Conservation (phyloP, 2,888 invertebrate species). For the Polydrusus cervinus region DNA sequence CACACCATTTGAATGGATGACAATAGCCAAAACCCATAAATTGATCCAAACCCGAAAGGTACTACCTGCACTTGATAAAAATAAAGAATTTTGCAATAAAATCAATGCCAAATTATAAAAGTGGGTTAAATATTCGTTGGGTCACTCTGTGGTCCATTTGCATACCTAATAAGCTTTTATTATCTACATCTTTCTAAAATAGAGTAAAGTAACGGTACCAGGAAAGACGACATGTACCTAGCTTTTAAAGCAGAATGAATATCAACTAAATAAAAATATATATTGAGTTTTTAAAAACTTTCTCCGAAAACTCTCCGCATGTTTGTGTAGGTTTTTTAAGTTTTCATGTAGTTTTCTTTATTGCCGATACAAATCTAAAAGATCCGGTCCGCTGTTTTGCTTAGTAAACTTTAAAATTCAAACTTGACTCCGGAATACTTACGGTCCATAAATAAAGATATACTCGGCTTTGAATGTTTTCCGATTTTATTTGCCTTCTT, state of each 20-base stretch:
- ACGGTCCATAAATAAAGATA: constrained; percentile 52
- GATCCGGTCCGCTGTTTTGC: constrained; percentile 40
- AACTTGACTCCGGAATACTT: constrained; percentile 39
- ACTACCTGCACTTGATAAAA: too few relatives aligned
- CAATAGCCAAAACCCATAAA: too few relatives aligned
- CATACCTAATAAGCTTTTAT: too few relatives aligned
- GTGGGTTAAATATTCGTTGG: too few relatives aligned
- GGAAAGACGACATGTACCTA: neutral
- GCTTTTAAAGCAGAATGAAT: too few relatives aligned
- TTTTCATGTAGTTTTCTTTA: constrained; percentile 13
- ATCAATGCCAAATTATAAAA: too few relatives aligned
- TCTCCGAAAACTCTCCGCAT: neutral
- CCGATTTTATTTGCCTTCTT: constrained; percentile 53
- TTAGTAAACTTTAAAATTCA: constrained; percentile 53
- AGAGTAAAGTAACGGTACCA: too few relatives aligned
- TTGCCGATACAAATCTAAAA: constrained; percentile 40
- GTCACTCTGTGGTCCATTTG: too few relatives aligned
- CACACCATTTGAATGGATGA: too few relatives aligned
- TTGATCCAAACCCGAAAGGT: too few relatives aligned
- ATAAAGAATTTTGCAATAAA: too few relatives aligned
- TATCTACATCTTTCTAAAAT: too few relatives aligned
- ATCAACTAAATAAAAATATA: neutral
- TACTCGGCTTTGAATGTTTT: constrained; percentile 44
- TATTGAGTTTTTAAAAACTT: neutral
- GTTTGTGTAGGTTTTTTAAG: neutral